phyloP scores from a whole-genome alignment of 2,888 invertebrate species.

The Carpatolechia fugitivella region DNA sequence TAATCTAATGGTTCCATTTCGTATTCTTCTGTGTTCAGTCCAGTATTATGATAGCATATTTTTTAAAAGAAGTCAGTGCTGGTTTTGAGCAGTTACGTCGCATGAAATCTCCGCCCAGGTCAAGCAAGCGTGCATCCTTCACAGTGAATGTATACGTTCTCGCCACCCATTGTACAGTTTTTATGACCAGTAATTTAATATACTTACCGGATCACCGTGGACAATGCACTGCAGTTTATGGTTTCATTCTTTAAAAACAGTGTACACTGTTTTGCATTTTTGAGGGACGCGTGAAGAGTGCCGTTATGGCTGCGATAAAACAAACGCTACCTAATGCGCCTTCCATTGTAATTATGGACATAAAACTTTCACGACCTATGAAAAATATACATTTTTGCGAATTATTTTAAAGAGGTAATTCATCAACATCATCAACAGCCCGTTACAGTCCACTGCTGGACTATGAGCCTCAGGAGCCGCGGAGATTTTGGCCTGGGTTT shows the following conservation, averaged over 20 bases:
- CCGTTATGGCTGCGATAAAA: constrained; percentile 1
- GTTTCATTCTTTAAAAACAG: constrained; percentile 35
- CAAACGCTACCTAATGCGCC: too few species aligned
- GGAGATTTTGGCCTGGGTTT: too few species aligned
- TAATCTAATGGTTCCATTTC: too few species aligned
- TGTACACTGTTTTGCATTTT: constrained; percentile 37
- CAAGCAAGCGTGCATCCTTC: constrained; percentile 43
- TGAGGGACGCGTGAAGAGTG: constrained; percentile 30
- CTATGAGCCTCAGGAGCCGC: too few species aligned
- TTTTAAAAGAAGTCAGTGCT: constrained; percentile 17
- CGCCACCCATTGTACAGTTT: constrained; percentile 53
- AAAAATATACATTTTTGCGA: too few species aligned
- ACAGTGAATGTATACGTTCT: constrained; percentile 36
- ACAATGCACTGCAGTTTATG: constrained; percentile 51
- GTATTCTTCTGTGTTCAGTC: too few species aligned
- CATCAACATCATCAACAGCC: too few species aligned
- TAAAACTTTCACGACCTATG: too few species aligned
- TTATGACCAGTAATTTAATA: constrained; percentile 69
- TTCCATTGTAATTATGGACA: too few species aligned
- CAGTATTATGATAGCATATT: too few species aligned
- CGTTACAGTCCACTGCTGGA: too few species aligned
- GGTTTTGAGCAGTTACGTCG: constrained; percentile 51
- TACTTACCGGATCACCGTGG: constrained; percentile 56
- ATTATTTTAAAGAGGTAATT: too few species aligned
- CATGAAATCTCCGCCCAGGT: constrained; percentile 50